phyloP scores from a whole-genome alignment of 2,113 vertebrate genomes.

The Thalassarche chlororhynchos region DNA sequence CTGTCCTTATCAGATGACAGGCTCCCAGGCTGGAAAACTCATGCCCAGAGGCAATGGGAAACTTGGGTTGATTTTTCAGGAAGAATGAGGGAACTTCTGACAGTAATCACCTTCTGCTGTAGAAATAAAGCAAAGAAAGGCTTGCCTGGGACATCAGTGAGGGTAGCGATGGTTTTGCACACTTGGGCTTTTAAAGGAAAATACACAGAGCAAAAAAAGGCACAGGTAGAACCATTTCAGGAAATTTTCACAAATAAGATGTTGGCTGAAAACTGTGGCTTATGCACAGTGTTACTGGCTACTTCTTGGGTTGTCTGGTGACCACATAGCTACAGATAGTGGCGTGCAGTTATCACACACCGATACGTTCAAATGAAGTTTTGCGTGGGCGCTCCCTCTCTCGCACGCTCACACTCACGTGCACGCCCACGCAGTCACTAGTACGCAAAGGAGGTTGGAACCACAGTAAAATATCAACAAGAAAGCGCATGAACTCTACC shows the following conservation, averaged over 20 bases:
- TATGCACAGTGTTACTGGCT: neutral
- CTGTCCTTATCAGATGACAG: neutral
- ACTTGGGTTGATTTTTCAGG: neutral
- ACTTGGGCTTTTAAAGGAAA: neutral
- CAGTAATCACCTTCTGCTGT: neutral
- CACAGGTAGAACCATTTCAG: neutral
- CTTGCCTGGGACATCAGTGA: neutral
- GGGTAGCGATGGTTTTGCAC: neutral
- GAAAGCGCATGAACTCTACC: neutral
- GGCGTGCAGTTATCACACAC: no score
- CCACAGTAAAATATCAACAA: neutral
- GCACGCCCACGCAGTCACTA: fast-evolving
- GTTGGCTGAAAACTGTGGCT: neutral
- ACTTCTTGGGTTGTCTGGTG: no score
- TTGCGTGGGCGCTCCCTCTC: neutral
- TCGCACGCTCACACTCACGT: neutral
- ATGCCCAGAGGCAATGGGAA: neutral
- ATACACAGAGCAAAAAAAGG: neutral
- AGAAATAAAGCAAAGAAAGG: neutral
- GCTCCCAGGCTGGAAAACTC: neutral
- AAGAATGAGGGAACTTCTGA: neutral
- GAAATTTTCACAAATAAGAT: neutral
- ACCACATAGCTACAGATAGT: neutral
- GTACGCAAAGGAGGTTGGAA: neutral
- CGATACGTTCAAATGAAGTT: fast-evolving